Evolutionary conservation across 2,888 invertebrate genomes (phyloP), one percentile per base, ranked within the genome.

Genomic region (Cephonodes hylas): DNA sequence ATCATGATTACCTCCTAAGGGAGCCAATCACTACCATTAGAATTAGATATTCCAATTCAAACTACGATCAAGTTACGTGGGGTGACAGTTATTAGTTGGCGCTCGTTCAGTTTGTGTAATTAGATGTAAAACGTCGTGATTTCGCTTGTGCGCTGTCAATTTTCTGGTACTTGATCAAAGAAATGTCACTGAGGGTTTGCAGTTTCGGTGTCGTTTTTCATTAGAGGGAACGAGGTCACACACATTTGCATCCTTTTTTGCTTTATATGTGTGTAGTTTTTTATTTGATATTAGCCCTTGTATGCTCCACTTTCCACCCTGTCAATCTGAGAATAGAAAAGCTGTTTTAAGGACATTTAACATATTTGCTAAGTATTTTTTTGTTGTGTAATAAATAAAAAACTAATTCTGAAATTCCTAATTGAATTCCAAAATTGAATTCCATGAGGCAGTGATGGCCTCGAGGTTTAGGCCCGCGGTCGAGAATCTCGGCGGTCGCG

Each of bases 1-100:
- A 87, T 91, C 88, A 80, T 89, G 89, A 91, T 92, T 89, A 85
- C 85, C 87, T 90, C 92, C 91, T 88, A 69, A 81, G 88, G 92
- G 92, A 91, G 86, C 88, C 91, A 91, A 91, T 92, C 89, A 90
- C 84, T 76, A 85, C 83, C 83, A 89, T 90, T 90, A 90, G 87
- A 91, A 91, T 91, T 90, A 91, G 91, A 90, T 89, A 89, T 90
- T 89, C 82, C 80, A 83, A 81, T 87, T 86, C 84, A 85, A 88
- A 87, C 84, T 77, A 78, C 78, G 88, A 91, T 91, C 88, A 73
- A 81, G 81, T 91, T 89, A 83, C 90, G 74, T 80, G 73, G 90
- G 89, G 89, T 82, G 84, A 83, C 81, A 82, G 77, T 79, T 80
- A 75, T 74, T 75, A 61, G 59, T 48, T 27, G 23, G 71, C 71